A percentile compares a stretch with the other conserved stretches of the same genome.
These are phyloP conservation scores for Monopterus albus DNA, from an alignment of 2,113 vertebrate genomes.

Conservation along the genomic window DNA sequence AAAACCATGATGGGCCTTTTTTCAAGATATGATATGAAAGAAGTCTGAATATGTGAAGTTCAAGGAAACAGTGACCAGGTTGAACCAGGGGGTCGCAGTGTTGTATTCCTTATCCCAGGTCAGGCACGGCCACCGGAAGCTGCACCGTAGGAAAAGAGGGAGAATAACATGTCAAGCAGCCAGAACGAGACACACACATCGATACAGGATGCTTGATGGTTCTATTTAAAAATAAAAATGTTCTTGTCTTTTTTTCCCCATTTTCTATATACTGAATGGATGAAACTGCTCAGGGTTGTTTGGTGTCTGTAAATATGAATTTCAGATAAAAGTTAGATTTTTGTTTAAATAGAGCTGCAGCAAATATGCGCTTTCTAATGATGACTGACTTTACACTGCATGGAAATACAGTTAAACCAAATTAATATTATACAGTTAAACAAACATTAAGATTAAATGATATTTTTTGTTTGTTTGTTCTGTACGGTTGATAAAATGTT, in stretches of 20 bases:
- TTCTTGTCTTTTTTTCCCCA: too few species aligned
- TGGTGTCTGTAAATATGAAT: too few species aligned
- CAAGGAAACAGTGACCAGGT: background rate
- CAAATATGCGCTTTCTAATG: too few species aligned
- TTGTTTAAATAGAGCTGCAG: too few species aligned
- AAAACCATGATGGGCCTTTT: background rate
- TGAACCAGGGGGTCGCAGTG: slow-evolving; percentile 76
- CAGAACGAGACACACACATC: background rate
- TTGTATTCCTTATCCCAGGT: slow-evolving; percentile 54
- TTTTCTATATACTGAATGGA: too few species aligned
- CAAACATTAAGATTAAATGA: too few species aligned
- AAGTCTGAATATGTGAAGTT: background rate
- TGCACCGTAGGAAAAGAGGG: slow-evolving; percentile 5
- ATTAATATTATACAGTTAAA: too few species aligned
- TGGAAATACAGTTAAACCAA: too few species aligned
- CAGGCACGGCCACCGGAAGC: slow-evolving; percentile 65
- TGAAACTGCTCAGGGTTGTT: too few species aligned
- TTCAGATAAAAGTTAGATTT: too few species aligned
- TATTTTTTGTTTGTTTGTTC: too few species aligned
- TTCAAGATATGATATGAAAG: background rate
- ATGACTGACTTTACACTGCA: too few species aligned
- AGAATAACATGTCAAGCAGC: background rate
- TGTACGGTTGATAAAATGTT: background rate
- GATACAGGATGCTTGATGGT: background rate
- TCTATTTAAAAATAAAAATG: slow-evolving; percentile 32